Conservation (phyloP, 2,888 invertebrate species). For the Oxytorus armatus region DNA sequence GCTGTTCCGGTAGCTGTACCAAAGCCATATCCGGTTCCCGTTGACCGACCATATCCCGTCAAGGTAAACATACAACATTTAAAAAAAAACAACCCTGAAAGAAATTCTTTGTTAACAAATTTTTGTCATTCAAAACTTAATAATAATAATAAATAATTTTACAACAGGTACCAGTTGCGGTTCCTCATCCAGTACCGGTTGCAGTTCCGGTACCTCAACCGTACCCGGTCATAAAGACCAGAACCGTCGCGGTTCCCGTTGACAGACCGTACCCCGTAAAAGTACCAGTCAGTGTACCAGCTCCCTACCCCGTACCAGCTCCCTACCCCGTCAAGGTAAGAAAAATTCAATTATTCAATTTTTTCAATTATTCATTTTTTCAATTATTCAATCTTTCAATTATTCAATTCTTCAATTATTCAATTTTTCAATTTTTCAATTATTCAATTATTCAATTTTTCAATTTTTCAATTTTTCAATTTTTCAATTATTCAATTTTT, state of each 20-base stretch:
- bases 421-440: too few species aligned
- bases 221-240: constrained; percentile 84
- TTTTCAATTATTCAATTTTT: too few species aligned
- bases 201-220: constrained; percentile 85
- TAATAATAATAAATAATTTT: not conserved
- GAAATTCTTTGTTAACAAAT: too few species aligned
- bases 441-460: too few species aligned
- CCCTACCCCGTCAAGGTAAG: constrained; percentile 76
- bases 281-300: constrained; percentile 86
- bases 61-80: constrained; percentile 77
- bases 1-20: constrained; percentile 85
- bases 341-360: not conserved
- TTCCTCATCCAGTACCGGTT: constrained; percentile 85
- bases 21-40: constrained; percentile 85
- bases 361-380: too few species aligned
- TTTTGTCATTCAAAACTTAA: not conserved
- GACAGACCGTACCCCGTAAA: constrained; percentile 85
- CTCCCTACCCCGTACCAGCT: constrained; percentile 84
- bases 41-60: constrained; percentile 85
- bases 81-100: too few species aligned
- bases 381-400: too few species aligned
- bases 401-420: too few species aligned
- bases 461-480: too few species aligned
- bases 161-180: constrained; percentile 84
- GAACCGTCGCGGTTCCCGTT: constrained; percentile 84